Conservation (phyloP, 2,113 vertebrate genomes). For the Girardinichthys multiradiatus region DNA sequence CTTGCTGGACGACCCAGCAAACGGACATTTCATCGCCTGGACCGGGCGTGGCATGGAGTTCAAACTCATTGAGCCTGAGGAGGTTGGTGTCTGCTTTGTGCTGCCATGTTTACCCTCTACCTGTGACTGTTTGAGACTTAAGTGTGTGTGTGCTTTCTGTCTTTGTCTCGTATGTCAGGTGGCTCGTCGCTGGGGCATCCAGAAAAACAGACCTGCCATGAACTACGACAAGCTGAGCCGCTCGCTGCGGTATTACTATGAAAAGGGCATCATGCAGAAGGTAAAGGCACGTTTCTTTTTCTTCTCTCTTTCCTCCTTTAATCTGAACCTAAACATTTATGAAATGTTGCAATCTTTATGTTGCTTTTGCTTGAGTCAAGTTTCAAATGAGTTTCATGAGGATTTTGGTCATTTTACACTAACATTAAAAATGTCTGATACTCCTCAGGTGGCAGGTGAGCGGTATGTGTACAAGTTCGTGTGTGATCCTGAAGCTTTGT, state of each 20-base stretch:
- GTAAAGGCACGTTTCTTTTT: slow-evolving; percentile 75
- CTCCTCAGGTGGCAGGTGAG: slow-evolving; percentile 89
- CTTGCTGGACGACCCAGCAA: slow-evolving; percentile 92
- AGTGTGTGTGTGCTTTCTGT: not conserved
- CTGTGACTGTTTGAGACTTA: not conserved
- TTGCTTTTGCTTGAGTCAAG: not conserved
- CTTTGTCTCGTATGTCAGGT: slow-evolving; percentile 80
- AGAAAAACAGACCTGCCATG: slow-evolving; percentile 97
- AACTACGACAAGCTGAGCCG: slow-evolving; percentile 98
- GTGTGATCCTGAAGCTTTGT: slow-evolving; percentile 94
- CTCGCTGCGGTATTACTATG: slow-evolving; percentile 96
- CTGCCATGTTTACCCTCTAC: not conserved
- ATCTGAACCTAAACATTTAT: not conserved
- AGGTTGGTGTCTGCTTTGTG: slow-evolving; percentile 78
- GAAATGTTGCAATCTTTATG: not conserved
- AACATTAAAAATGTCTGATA: not conserved
- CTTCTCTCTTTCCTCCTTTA: not conserved
- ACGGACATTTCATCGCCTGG: slow-evolving; percentile 97
- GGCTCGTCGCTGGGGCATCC: slow-evolving; percentile 95
- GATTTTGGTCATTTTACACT: not conserved
- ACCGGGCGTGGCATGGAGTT: slow-evolving; percentile 98
- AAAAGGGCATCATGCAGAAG: slow-evolving; percentile 99
- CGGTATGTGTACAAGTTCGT: slow-evolving; percentile 98
- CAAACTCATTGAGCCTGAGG: slow-evolving; percentile 96
- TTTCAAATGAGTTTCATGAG: too few species aligned